Conservation (phyloP, 2,888 invertebrate genomes). For the Cynaeus angustus region DNA sequence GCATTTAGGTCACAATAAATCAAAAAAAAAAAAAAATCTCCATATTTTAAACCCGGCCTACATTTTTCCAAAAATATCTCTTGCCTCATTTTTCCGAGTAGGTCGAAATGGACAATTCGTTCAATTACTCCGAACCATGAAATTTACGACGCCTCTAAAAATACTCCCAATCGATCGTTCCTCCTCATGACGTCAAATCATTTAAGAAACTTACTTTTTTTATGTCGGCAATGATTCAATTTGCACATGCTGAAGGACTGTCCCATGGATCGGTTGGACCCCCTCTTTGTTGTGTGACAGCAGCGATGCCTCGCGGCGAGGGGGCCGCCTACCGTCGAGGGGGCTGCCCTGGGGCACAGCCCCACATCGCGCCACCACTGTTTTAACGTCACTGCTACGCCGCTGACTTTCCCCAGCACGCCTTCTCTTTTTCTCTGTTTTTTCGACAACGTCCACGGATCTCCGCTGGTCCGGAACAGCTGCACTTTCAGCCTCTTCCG, state of each 20-base stretch:
- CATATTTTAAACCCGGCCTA: neutral
- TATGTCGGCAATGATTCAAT: slow-evolving; percentile 83
- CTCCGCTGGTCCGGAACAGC: slow-evolving; percentile 54
- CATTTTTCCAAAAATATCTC: neutral
- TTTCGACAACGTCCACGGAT: slow-evolving; percentile 49
- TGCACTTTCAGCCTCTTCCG: slow-evolving; percentile 55
- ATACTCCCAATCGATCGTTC: slow-evolving; percentile 33
- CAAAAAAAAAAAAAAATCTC: no score
- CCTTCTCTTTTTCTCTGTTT: slow-evolving; percentile 58
- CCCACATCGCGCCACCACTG: slow-evolving; percentile 73
- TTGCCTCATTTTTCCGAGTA: slow-evolving; percentile 26
- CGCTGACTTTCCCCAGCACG: slow-evolving; percentile 66
- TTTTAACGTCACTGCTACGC: slow-evolving; percentile 71
- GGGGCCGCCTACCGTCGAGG: slow-evolving; percentile 65
- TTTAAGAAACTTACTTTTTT: slow-evolving; percentile 78
- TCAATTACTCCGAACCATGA: slow-evolving; percentile 22
- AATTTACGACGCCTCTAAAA: slow-evolving; percentile 40
- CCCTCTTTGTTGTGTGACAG: slow-evolving; percentile 59
- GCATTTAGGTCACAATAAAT: no score
- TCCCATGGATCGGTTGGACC: slow-evolving; percentile 77
- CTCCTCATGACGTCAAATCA: slow-evolving; percentile 30
- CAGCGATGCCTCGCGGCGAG: slow-evolving; percentile 54
- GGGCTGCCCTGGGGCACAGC: slow-evolving; percentile 70
- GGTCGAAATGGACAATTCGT: slow-evolving; percentile 31
- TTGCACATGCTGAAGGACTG: slow-evolving; percentile 88